Percentiles rank a stretch among this genome's conserved stretches.
These are phyloP conservation scores for Metellina segmentata DNA, from an alignment of 2,888 invertebrate genomes.

Conservation along the genomic window DNA sequence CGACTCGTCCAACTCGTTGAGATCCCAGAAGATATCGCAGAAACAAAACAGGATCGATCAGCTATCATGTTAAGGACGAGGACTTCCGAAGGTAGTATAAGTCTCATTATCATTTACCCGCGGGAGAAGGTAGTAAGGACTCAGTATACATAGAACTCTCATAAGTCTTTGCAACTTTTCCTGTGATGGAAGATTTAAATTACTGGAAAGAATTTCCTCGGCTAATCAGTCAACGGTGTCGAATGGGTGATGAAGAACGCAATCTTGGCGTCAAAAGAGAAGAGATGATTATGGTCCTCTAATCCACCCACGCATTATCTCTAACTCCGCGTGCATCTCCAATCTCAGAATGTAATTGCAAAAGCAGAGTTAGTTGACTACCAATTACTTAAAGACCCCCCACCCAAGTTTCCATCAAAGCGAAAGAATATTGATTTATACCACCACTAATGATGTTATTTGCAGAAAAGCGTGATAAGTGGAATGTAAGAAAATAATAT, in stretches of 20 bases:
- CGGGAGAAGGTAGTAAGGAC: neutral
- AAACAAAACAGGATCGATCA: neutral
- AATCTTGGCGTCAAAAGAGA: neutral
- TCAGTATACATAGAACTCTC: no score
- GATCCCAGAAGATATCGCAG: neutral
- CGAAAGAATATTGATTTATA: no score
- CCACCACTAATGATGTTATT: no score
- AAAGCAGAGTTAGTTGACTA: neutral
- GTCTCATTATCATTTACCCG: neutral
- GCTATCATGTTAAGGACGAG: neutral
- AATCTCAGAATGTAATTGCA: neutral
- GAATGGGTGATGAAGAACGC: neutral
- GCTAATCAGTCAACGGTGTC: neutral
- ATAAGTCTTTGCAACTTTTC: no score
- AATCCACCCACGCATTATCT: neutral
- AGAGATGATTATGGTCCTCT: neutral
- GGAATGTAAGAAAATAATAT: no score
- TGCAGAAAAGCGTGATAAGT: no score
- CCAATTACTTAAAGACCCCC: neutral
- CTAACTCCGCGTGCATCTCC: neutral
- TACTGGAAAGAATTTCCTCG: neutral
- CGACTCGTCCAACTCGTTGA: neutral
- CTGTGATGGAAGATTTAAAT: neutral
- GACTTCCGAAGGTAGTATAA: neutral
- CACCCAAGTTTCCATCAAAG: neutral